phyloP scores from a whole-genome alignment of 1,140 invertebrate genomes.

The Sycobia sp. region DNA sequence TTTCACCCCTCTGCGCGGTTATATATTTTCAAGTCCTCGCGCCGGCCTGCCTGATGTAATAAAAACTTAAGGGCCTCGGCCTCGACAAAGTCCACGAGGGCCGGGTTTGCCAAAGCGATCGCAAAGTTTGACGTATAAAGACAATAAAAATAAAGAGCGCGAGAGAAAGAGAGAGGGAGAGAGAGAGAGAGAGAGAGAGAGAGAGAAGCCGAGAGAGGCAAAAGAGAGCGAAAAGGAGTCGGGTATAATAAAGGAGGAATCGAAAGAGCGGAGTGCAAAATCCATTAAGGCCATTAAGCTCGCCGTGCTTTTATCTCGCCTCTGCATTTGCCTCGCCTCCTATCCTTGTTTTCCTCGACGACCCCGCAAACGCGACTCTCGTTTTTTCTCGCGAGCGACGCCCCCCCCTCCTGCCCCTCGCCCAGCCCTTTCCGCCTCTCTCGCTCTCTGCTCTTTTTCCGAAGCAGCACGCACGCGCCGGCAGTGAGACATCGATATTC shows the following conservation, averaged over 20 bases:
- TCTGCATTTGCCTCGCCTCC: not conserved
- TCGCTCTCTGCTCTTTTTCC: too few relatives aligned
- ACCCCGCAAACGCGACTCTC: not conserved
- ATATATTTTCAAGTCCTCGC: too few relatives aligned
- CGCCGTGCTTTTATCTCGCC: conserved; percentile 11
- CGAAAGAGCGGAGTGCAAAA: conserved; percentile 20
- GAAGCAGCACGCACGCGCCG: too few relatives aligned
- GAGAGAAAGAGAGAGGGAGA: not conserved
- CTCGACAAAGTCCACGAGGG: too few relatives aligned
- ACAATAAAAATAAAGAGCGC: not conserved
- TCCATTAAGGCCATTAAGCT: conserved; percentile 24
- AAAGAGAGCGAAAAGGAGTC: not conserved
- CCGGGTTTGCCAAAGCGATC: too few relatives aligned
- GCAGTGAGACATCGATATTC: conserved; percentile 30
- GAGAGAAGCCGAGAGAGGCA: too few relatives aligned
- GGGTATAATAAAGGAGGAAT: conserved; percentile 5
- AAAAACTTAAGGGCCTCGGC: too few relatives aligned
- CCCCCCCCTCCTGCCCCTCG: conserved; percentile 6
- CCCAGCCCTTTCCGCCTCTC: not conserved
- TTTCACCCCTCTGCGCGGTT: too few relatives aligned
- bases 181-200: not conserved
- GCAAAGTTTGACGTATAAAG: too few relatives aligned
- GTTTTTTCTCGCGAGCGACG: not conserved
- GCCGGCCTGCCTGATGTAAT: too few relatives aligned
- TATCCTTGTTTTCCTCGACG: not conserved